Base-by-base conservation (phyloP, 2,113 vertebrate genomes). In the Leptosomus discolor region DNA sequence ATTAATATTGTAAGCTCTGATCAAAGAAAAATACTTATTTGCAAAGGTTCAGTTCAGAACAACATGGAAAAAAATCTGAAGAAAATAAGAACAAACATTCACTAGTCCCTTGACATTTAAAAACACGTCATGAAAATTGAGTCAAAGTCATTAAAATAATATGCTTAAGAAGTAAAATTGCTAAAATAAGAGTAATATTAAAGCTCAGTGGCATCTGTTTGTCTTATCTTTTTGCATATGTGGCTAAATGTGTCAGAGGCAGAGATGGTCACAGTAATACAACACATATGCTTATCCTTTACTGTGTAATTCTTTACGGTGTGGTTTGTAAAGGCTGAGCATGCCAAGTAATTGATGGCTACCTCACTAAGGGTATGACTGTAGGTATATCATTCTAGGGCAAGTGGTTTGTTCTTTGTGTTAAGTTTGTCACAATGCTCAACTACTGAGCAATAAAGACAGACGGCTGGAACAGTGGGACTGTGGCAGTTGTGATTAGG, bases 181-280 rank as follows among this genome's bases (percentile, higher is more conserved):
- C 36, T 50, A 14, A 91, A 87, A 46, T 29, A 78, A 91, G 8
- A 94, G 29, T 30, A 87, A 15, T 43, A 90, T 58, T 85, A 76
- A 92, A 85, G 41, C 58, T 91, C 64, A 67, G 39, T 41, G 12
- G 10, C 36, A 89, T 75, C 69, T 84, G 43, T 71, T 81, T 70
- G 20, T 60, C 39, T 94, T 91, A 50, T 73, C 48, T 79, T 71
- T 88, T 69, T 53, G 61, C 46, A 76, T 56, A 61, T 46, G 30
- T 65, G 73, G 61, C 51, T 94, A 90, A 84, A 95, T 46, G 69
- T 93, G 80, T 94, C 87, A 91, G 74, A 74, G 56, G 27, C 83
- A 88, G 80, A 95, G 48, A 51, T 63, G 56, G 60, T 67, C 65
- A 77, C 30, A 57, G 36, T 27, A 79, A 91, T 27, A 51, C 27